Percentiles rank a stretch among this genome's conserved stretches.
Evolutionary conservation across 2,888 invertebrate genomes (phyloP).

Genomic region (Spisula subtruncata): DNA sequence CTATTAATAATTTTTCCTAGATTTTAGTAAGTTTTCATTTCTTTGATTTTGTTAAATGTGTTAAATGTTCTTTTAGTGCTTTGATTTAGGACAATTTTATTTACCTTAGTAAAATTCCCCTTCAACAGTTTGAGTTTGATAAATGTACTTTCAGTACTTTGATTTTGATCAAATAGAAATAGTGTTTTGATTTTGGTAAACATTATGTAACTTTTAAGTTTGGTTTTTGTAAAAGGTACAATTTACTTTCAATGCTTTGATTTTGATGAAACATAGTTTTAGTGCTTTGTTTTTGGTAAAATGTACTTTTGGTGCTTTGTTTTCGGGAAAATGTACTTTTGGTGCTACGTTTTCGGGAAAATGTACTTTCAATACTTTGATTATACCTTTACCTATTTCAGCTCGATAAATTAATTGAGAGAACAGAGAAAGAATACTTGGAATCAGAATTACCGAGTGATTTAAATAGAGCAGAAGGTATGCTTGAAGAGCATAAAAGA

Average conservation of each 20-base stretch:
- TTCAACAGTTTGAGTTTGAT: too few relatives aligned
- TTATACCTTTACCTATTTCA: slow-evolving; percentile 80
- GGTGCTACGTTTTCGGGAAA: background rate
- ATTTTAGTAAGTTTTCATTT: background rate
- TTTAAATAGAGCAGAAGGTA: slow-evolving; percentile 89
- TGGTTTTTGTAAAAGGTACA: background rate
- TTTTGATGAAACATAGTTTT: background rate
- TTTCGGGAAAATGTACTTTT: background rate
- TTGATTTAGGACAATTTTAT: too few relatives aligned
- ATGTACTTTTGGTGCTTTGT: background rate
- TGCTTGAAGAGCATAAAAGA: slow-evolving; percentile 90
- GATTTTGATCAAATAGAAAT: too few relatives aligned
- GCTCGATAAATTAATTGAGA: slow-evolving; percentile 90
- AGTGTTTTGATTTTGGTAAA: background rate
- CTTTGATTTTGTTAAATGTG: background rate
- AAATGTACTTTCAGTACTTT: too few relatives aligned
- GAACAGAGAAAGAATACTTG: slow-evolving; percentile 89
- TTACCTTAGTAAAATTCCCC: too few relatives aligned
- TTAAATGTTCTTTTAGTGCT: too few relatives aligned
- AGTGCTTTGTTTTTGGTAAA: background rate
- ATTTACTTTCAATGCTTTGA: background rate
- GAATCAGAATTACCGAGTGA: slow-evolving; percentile 88
- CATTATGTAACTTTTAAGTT: background rate
- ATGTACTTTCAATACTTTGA: slow-evolving; percentile 12
- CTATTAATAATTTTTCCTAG: too few relatives aligned